Percentiles rank a stretch among this genome's conserved stretches.
phyloP scores from a whole-genome alignment of 2,797 vertebrate species.

The Mormyrus proboscirostris region DNA sequence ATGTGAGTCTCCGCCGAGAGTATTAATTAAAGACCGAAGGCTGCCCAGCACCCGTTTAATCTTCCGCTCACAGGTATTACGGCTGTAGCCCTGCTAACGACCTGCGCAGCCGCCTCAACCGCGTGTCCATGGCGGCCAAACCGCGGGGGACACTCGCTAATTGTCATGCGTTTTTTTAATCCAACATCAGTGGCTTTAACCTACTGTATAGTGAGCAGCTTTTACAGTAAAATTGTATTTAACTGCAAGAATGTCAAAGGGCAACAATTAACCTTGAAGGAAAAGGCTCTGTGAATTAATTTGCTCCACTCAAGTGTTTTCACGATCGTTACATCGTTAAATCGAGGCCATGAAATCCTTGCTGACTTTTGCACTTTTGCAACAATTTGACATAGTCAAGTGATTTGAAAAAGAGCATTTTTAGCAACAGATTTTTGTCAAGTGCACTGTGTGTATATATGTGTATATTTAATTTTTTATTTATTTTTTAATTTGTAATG shows the following conservation, averaged over 20 bases:
- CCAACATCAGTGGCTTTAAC: conserved; percentile 2
- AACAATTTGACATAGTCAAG: neutral
- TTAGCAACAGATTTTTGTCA: neutral
- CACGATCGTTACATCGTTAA: neutral
- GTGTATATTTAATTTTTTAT: neutral
- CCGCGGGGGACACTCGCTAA: neutral
- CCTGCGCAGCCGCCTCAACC: neutral
- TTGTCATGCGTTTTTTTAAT: neutral
- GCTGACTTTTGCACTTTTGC: neutral
- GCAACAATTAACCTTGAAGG: neutral
- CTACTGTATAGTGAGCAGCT: neutral
- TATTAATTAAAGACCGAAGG: conserved; percentile 8
- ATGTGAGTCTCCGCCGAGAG: conserved; percentile 14
- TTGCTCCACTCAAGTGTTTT: neutral
- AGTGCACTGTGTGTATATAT: neutral
- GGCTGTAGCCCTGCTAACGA: neutral
- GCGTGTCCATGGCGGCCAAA: neutral
- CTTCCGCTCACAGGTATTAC: neutral
- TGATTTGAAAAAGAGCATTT: neutral
- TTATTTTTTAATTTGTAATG: neutral
- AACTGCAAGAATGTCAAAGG: neutral
- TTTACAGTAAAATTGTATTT: neutral
- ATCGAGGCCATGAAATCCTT: neutral
- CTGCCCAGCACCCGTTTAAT: neutral
- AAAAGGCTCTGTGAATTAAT: neutral